phyloP scores from a whole-genome alignment of 2,113 vertebrate species.

The Glaucidium brasilianum region DNA sequence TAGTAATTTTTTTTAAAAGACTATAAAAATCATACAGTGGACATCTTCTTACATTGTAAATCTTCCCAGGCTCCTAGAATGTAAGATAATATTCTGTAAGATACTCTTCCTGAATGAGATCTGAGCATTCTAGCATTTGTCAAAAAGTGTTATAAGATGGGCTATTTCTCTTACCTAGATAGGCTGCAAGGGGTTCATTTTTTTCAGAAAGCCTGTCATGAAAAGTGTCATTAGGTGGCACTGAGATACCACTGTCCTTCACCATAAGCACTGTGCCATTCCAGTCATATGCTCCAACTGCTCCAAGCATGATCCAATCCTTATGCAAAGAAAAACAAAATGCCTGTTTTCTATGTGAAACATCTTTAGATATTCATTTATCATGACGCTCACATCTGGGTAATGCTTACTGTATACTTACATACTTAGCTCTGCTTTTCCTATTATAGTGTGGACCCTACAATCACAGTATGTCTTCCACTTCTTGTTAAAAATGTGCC shows the following conservation, averaged over 20 bases:
- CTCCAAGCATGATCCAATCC: constrained; percentile 91
- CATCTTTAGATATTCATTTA: neutral
- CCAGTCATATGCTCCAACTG: constrained; percentile 97
- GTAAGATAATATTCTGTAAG: neutral
- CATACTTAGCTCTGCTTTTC: neutral
- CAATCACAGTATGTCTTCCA: neutral
- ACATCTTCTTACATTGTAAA: neutral
- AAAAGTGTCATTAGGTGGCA: constrained; percentile 80
- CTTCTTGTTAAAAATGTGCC: neutral
- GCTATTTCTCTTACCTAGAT: constrained; percentile 80
- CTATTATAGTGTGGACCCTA: neutral
- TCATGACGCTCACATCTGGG: neutral
- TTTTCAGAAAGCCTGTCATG: constrained; percentile 69
- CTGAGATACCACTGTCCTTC: constrained; percentile 54
- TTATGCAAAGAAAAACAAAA: constrained; percentile 31
- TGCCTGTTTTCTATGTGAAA: neutral
- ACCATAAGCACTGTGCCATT: constrained; percentile 94
- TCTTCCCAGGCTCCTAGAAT: neutral
- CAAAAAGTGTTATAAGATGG: neutral
- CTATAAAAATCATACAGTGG: neutral
- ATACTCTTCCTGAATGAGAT: neutral
- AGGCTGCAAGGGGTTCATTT: constrained; percentile 88
- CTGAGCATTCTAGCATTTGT: neutral
- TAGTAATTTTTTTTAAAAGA: neutral
- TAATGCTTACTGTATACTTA: neutral